phyloP scores from a whole-genome alignment of 2,888 invertebrate genomes.

The Eurois occulta region DNA sequence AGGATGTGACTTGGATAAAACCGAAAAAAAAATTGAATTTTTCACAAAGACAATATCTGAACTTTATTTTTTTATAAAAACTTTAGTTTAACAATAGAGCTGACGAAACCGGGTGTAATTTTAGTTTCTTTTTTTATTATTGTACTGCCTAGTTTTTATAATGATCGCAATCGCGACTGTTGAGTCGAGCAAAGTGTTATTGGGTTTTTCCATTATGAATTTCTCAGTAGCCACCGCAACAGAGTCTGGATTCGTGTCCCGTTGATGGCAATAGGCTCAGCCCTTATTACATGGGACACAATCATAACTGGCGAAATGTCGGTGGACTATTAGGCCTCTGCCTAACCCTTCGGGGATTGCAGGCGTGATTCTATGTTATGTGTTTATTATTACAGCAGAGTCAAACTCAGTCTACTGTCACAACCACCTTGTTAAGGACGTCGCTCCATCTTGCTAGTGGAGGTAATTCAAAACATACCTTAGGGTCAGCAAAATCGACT shows the following conservation, averaged over 20 bases:
- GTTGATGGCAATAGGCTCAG: not conserved
- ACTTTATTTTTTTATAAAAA: not conserved
- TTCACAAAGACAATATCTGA: not conserved
- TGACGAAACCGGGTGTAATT: too few relatives aligned
- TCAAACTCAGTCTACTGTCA: not conserved
- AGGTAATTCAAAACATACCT: conserved; percentile 72
- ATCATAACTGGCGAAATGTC: not conserved
- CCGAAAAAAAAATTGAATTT: too few relatives aligned
- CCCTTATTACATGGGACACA: not conserved
- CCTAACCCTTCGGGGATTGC: too few relatives aligned
- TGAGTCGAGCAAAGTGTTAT: too few relatives aligned
- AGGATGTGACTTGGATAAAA: not conserved
- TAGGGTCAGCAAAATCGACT: conserved; percentile 85
- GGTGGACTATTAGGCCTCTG: too few relatives aligned
- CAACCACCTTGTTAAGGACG: not conserved
- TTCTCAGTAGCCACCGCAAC: not conserved
- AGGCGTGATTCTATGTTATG: too few relatives aligned
- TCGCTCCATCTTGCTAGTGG: not conserved
- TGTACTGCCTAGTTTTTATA: too few relatives aligned
- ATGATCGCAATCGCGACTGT: too few relatives aligned
- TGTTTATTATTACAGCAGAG: too few relatives aligned
- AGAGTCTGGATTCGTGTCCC: not conserved
- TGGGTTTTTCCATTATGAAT: too few relatives aligned
- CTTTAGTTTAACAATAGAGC: not conserved
- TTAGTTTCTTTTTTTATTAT: too few relatives aligned